These are phyloP conservation scores for Sepiola atlantica DNA, from an alignment of 2,888 invertebrate genomes.

Conservation along the genomic window DNA sequence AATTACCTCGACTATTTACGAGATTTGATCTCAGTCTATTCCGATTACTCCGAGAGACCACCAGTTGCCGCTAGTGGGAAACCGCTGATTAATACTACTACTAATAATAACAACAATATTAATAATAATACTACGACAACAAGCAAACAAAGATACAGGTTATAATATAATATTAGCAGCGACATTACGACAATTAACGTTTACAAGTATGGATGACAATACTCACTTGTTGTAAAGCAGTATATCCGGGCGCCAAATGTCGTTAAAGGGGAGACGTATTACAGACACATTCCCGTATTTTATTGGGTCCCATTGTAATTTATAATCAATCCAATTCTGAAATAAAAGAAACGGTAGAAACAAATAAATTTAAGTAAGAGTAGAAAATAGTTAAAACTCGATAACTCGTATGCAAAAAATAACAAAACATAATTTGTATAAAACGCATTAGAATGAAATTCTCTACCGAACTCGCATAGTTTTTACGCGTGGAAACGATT, in stretches of 20 bases:
- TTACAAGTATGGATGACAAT: neutral
- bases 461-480: no score
- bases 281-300: slow-evolving; percentile 89
- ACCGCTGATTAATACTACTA: neutral
- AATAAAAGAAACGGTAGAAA: neutral
- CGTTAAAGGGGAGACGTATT: slow-evolving; percentile 86
- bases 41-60: no score
- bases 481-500: no score
- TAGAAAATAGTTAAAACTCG: no score
- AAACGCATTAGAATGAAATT: no score
- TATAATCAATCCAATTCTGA: slow-evolving; percentile 87
- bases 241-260: slow-evolving; percentile 91
- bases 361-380: no score
- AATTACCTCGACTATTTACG: no score
- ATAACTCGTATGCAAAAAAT: no score
- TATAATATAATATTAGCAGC: neutral
- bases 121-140: neutral
- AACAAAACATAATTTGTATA: no score
- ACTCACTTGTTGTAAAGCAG: slow-evolving; percentile 92
- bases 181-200: neutral
- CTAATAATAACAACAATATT: neutral
- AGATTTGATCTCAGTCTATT: no score
- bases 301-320: slow-evolving; percentile 87
- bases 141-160: neutral
- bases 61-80: no score